Percentiles rank a stretch among this genome's conserved stretches.
These are phyloP conservation scores for Aporophyla lueneburgensis DNA, from an alignment of 2,888 invertebrate species.

Conservation along the genomic window DNA sequence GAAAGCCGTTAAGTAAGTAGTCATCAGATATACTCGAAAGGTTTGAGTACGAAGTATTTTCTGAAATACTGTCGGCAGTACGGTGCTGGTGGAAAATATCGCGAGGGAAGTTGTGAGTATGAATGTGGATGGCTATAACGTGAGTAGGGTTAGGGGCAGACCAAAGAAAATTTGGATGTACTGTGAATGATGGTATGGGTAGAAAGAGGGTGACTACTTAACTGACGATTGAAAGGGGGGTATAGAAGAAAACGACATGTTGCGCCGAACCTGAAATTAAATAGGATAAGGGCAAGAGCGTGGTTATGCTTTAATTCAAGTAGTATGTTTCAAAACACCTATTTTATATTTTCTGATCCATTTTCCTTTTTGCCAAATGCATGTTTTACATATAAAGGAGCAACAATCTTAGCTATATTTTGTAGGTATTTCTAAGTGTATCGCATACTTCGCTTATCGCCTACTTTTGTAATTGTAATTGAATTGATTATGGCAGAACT, in stretches of 20 bases:
- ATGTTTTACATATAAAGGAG: background rate
- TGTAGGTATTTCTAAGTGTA: background rate
- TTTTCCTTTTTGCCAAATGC: background rate
- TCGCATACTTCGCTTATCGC: background rate
- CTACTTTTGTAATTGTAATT: background rate
- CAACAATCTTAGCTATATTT: background rate
- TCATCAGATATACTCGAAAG: background rate
- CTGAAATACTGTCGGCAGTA: background rate
- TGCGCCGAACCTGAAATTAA: background rate
- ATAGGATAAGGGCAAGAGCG: background rate
- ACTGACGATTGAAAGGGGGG: too few species aligned
- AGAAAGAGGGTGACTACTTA: too few species aligned
- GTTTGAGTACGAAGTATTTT: background rate
- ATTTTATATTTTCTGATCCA: background rate
- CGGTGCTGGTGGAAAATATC: background rate
- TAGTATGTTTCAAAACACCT: background rate
- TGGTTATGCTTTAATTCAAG: background rate
- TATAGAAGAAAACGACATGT: background rate
- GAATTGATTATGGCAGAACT: background rate
- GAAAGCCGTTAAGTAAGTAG: background rate
- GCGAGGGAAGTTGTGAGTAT: background rate
- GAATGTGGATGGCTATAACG: background rate
- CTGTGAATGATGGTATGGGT: too few species aligned
- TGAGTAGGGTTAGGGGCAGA: background rate
- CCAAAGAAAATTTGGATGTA: background rate